These are phyloP conservation scores for Miltochrista miniata DNA, from an alignment of 2,888 invertebrate genomes.

Conservation along the genomic window DNA sequence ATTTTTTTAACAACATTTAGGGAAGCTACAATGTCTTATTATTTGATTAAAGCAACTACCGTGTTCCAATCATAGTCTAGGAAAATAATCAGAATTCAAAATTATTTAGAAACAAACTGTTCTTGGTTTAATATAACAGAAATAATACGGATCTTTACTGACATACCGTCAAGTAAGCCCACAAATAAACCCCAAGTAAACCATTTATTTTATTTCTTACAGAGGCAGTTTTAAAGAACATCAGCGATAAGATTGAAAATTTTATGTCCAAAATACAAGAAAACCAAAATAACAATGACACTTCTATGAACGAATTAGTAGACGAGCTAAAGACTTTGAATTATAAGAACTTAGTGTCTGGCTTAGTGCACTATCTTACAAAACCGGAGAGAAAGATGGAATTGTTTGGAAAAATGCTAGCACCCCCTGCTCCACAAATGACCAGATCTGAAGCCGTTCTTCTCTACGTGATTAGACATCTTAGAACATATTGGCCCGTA, in stretches of 20 bases:
- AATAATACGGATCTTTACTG: too few relatives aligned
- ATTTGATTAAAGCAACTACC: too few relatives aligned
- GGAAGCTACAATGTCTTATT: too few relatives aligned
- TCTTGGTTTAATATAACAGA: too few relatives aligned
- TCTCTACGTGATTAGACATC: slow-evolving; percentile 54
- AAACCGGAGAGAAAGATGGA: slow-evolving; percentile 60
- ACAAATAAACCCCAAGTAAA: too few relatives aligned
- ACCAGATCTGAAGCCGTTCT: slow-evolving; percentile 67
- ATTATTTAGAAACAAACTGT: too few relatives aligned
- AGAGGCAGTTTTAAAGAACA: slow-evolving; percentile 46
- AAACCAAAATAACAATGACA: slow-evolving; percentile 40
- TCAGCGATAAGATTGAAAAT: slow-evolving; percentile 52
- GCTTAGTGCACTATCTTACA: slow-evolving; percentile 57
- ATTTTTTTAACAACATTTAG: too few relatives aligned
- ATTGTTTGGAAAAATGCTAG: slow-evolving; percentile 48
- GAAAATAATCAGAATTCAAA: too few relatives aligned
- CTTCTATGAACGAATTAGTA: slow-evolving; percentile 49
- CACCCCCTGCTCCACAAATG: slow-evolving; percentile 62
- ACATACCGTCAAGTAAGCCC: too few relatives aligned
- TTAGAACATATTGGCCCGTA: slow-evolving; percentile 39
- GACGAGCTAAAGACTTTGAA: slow-evolving; percentile 48
- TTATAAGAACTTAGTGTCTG: slow-evolving; percentile 51
- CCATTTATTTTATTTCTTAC: slow-evolving; percentile 30
- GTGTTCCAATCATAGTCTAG: too few relatives aligned
- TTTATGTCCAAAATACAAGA: slow-evolving; percentile 46